Base-by-base conservation (phyloP, 1,140 invertebrate species). In the Neotoxoptera formosana region DNA sequence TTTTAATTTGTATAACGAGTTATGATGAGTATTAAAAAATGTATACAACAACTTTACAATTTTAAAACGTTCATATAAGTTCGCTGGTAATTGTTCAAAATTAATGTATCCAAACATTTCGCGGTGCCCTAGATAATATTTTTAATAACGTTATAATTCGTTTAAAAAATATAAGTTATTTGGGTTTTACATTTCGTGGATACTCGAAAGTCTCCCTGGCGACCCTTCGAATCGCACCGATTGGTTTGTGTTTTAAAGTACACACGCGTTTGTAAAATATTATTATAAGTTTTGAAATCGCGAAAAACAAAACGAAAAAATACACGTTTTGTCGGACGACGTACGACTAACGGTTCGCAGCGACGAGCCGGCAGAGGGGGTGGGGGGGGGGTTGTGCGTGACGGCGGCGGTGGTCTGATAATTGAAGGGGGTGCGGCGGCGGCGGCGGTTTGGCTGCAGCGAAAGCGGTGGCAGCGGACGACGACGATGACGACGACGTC, bases 381-480 rank as follows among this genome's bases (percentile, higher is more conserved):
- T 36, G 14, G 86, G 41, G 41, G 41, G 47, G 41, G 41, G 41
- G 47, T 87, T n/a, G 45, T n/a, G 45, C 45, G 45, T 87, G 86
- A n/a, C 86, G 47, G 86, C 86, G 47, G 86, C 83, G 83, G 83
- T 25, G 41, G 83, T 86, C 83, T 86, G 23, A 86, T 86, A 86
- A 86, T 86, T n/a, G 45, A 86, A 86, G 25, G 84, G 84, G 84
- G 23, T 30, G 84, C 84, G 84, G 60, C n/a, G 87, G 87, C n/a
- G 87, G 87, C 41, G 41, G 41, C n/a, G n/a, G 87, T 34, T 51
- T 51, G 48, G 47, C n/a, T 53, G n/a, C 47, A 34, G 20, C n/a
- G 20, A 51, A 36, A 53, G 47, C 87, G 47, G 41, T 8, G 11
- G 86, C 47, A 47, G 7, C 47, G 3, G n/a, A n/a, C n/a, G n/a